Evolutionary conservation across 2,888 invertebrate species (phyloP), one percentile per base, ranked within the genome.

Genomic region (Dynastes hyllus): DNA sequence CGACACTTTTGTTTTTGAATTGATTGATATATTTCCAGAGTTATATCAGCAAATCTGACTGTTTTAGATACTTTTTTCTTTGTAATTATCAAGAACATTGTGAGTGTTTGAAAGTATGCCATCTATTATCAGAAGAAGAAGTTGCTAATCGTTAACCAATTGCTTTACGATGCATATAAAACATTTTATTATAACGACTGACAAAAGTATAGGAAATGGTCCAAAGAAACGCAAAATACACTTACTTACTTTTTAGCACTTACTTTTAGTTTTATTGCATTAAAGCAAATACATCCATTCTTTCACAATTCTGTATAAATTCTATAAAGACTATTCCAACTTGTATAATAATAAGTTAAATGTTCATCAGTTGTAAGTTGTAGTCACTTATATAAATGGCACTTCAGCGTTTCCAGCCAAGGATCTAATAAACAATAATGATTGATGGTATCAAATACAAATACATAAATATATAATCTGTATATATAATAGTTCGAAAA

Each of bases 181-280:
- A 22, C 22, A 22, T 22, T 22, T 22, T 22, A 22, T 22, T 22
- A 22, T 22, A 22, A 22, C 22, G 22, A 22, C 22, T 22, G 22
- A 22, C 22, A 22, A 22, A 22, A 22, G 22, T 22, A 22, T 22
- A 22, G 22, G 22, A 22, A 22, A 22, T 22, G 22, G 22, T 22
- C 22, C 22, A 22, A 22, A 22, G 22, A 22, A 22, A 22, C 22
- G 22, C 22, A 22, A 22, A 22, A 22, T 22, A 22, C 22, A 22
- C 22, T 22, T 22, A 22, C 22, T 22, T 22, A 22, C 22, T 22
- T 22, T 22, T 22, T 61, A 61, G 70, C 69, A 71, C 78, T 77
- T 67, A 55, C 22, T 78, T 78, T 73, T 71, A 73, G 71, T 78
- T 78, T 55, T 78, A 77, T 77, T 77, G 77, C 67, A 77, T 67